These are phyloP conservation scores for Solenopsis invicta DNA, from an alignment of 1,140 invertebrate species.

Conservation along the genomic window DNA sequence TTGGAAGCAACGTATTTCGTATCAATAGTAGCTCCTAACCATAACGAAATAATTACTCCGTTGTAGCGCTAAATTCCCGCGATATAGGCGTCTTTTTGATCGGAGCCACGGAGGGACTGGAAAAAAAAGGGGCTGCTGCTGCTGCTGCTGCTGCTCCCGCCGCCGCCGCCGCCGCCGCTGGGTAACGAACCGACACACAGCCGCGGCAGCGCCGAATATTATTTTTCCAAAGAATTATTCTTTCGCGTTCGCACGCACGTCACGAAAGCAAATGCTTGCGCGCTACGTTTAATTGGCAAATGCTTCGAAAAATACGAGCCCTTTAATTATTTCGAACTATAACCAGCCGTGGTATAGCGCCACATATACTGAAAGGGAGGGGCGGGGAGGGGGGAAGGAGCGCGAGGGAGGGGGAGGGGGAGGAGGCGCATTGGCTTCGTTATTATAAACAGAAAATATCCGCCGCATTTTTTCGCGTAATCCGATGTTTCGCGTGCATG, in stretches of 20 bases:
- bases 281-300: conserved; percentile 65
- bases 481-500: conserved; percentile 62
- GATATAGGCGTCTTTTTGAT: conserved; percentile 56
- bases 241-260: conserved; percentile 62
- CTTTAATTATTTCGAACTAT: conserved; percentile 64
- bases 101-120: conserved; percentile 13
- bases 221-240: conserved; percentile 63
- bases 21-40: conserved; percentile 36
- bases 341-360: conserved; percentile 32
- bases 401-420: neutral
- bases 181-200: conserved; percentile 49
- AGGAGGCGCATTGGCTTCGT: conserved; percentile 54
- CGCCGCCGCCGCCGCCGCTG: conserved; percentile 3
- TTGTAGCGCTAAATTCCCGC: conserved; percentile 42
- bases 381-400: no score
- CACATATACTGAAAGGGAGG: neutral
- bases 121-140: conserved; percentile 29
- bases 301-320: conserved; percentile 66
- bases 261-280: conserved; percentile 64
- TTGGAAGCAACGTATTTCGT: conserved; percentile 41
- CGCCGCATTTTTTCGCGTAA: conserved; percentile 64
- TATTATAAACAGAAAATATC: conserved; percentile 66
- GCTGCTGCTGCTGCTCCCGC: no score
- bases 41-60: conserved; percentile 52
- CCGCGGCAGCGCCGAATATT: conserved; percentile 51